Evolutionary conservation across 1,140 invertebrate genomes (phyloP).

Genomic region (Trichonephila clavipes): DNA sequence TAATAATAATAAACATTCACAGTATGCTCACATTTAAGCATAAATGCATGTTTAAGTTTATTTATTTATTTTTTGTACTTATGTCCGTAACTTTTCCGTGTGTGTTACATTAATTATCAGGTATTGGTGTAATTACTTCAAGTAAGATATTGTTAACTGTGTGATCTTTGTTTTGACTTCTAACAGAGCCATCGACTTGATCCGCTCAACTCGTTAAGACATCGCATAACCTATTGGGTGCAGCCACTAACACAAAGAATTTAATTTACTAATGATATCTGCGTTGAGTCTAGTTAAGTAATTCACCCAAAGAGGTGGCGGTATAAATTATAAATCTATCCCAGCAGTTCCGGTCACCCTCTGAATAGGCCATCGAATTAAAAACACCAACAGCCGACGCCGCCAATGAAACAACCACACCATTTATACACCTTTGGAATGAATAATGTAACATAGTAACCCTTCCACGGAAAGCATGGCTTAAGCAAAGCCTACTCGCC

Average conservation of each 20-base stretch:
- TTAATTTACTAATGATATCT: conserved; percentile 46
- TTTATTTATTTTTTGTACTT: not conserved
- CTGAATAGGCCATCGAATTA: conserved; percentile 36
- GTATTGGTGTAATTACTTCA: not conserved
- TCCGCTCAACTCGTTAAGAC: not conserved
- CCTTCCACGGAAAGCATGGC: conserved; percentile 34
- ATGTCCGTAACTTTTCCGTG: not conserved
- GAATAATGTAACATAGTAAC: conserved; percentile 57
- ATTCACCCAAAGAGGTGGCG: not conserved
- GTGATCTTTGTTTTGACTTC: not conserved
- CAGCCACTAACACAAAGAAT: conserved; percentile 15
- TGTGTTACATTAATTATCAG: not conserved
- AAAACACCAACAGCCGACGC: conserved; percentile 3
- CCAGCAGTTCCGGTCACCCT: conserved; percentile 4
- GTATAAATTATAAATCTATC: conserved; percentile 56
- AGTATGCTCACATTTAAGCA: too few species aligned
- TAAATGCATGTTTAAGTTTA: too few species aligned
- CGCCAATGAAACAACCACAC: not conserved
- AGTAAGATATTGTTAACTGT: not conserved
- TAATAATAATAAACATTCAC: too few species aligned
- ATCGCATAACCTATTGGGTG: not conserved
- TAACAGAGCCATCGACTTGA: not conserved
- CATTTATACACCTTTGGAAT: conserved; percentile 32
- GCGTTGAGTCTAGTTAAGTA: conserved; percentile 33
- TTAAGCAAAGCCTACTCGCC: conserved; percentile 61